These are phyloP conservation scores for Maccullochella peelii DNA, from an alignment of 2,113 vertebrate genomes.

Conservation along the genomic window DNA sequence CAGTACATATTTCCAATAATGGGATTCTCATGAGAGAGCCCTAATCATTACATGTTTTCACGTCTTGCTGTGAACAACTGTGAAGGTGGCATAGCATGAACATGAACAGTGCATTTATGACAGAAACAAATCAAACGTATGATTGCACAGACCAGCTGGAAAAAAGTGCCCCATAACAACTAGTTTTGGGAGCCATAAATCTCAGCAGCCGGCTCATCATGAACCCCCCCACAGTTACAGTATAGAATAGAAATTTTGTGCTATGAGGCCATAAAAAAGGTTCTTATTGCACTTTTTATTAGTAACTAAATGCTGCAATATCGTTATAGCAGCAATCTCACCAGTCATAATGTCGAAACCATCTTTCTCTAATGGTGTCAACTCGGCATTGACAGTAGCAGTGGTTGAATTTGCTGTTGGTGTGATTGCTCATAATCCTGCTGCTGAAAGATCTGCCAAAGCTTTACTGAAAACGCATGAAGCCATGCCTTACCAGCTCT, in stretches of 20 bases:
- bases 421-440: constrained; percentile 49
- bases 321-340: not conserved
- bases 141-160: not conserved
- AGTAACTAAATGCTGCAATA: constrained; percentile 17
- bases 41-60: constrained; percentile 15
- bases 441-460: constrained; percentile 34
- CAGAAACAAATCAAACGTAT: not conserved
- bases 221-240: constrained; percentile 1
- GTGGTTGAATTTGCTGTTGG: constrained; percentile 16
- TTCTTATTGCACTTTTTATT: constrained; percentile 23
- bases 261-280: constrained; percentile 11
- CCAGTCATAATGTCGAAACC: not conserved
- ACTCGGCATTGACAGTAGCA: constrained; percentile 5
- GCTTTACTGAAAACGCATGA: constrained; percentile 33
- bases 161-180: not conserved
- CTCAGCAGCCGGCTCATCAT: constrained; percentile 33
- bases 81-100: not conserved
- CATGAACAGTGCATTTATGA: not conserved
- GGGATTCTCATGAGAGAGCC: not conserved
- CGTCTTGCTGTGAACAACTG: not conserved
- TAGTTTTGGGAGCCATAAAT: constrained; percentile 18
- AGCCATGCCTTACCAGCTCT: constrained; percentile 32
- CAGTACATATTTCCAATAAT: constrained; percentile 27
- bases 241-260: constrained; percentile 11
- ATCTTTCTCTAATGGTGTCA: constrained; percentile 26